Conservation (phyloP, 30 jellyfish, hydroid and myxozoan genomes). For the Aurelia coerulea region DNA sequence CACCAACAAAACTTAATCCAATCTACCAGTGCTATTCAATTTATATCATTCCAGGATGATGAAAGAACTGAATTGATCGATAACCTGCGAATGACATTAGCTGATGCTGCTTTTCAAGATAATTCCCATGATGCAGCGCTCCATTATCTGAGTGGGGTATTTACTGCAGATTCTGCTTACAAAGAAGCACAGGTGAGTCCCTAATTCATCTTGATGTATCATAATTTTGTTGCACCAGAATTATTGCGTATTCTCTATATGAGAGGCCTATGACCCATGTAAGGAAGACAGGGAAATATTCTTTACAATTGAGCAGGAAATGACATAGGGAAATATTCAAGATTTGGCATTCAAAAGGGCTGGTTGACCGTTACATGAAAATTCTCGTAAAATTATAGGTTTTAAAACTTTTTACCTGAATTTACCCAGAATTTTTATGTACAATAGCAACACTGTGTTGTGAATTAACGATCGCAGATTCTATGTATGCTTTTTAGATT, state of each 20-base stretch:
- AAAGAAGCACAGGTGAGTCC: conserved; percentile 59
- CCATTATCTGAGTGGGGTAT: conserved; percentile 41
- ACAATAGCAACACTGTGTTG: no score
- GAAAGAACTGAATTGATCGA: conserved; percentile 41
- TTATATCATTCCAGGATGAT: conserved; percentile 21
- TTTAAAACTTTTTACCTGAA: no score
- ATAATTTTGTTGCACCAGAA: background rate
- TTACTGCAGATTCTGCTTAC: conserved; percentile 62
- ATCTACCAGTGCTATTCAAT: background rate
- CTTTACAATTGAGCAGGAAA: no score
- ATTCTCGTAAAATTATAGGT: no score
- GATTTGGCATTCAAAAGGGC: no score
- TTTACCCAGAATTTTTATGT: no score
- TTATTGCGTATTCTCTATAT: background rate
- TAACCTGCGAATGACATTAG: conserved; percentile 38
- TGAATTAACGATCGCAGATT: no score
- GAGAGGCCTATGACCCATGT: background rate
- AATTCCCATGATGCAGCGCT: conserved; percentile 35
- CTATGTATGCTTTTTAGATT: no score
- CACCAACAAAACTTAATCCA: no score
- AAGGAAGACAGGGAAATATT: no score
- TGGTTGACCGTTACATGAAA: no score
- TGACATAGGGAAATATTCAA: no score
- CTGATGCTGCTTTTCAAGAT: conserved; percentile 60
- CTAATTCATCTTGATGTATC: background rate